Evolutionary conservation across 1,140 invertebrate species (phyloP), one percentile per base, ranked within the genome.

Genomic region (Drosophila pruinosa): DNA sequence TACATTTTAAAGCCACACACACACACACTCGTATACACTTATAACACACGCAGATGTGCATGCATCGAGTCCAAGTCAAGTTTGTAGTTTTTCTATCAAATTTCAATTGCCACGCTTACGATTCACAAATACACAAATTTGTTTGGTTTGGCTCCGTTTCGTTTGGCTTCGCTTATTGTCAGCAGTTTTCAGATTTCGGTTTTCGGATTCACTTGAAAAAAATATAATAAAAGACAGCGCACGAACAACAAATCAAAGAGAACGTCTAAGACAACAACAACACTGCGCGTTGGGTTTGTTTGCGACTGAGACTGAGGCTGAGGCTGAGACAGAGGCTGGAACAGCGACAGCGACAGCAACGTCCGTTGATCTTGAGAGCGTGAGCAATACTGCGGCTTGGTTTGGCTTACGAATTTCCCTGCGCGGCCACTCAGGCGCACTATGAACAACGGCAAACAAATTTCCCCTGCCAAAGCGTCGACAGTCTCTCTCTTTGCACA

Each of bases 301-400:
- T 61, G 64, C n/a, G 39, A 24, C 76, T 54, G 76, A 59, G 56
- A 50, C 54, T 19, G 31, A 48, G 58, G 45, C 50, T 15, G 56
- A 15, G 72, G 7, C 50, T 12, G 34, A 21, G 50, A 53, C 72
- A 17, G 36, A 47, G 64, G n/a, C n/a, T n/a, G n/a, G n/a, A n/a
- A 69, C 34, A 31, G 26, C 6, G 22, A 38, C 45, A 17, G 62
- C 14, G 62, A 52, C 31, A 19, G 45, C 58, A 36, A 59, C 70
- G 70, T 72, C 70, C 64, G 70, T 72, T 61, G 70, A 72, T 72
- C 70, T 72, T 72, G 64, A 72, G 70, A 72, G 63, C 64, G 38
- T 72, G 70, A 54, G 41, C 70, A 59, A 68, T 28, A 72, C 63
- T 72, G 68, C 36, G 61, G 68, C n/a, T n/a, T n/a, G n/a, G n/a